Base-by-base conservation (phyloP, 92 coral and sea anemone species). In the Isaurus tuberculatus region DNA sequence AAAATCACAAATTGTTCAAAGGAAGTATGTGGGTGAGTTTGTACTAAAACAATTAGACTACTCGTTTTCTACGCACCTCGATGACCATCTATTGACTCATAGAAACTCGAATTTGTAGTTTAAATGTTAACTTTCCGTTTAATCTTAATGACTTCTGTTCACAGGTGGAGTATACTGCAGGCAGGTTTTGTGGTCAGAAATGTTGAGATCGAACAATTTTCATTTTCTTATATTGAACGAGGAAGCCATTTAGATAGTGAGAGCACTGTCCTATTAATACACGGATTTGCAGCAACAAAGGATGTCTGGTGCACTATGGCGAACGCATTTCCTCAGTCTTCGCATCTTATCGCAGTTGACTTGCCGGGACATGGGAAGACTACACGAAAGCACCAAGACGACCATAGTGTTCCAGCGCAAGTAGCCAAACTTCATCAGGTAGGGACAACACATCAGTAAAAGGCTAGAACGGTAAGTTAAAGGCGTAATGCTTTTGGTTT, bases 301-400 rank as follows among this genome's bases (percentile, higher is more conserved):
- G 96, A 88, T 57, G 81, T 84, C 9, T 96, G 92, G 95, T 90
- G 94, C 70, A 88, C 86, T 22, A 71, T 94, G 86, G 88, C 92
- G 1, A 46, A 81, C 57, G 91, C 82, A 2, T 31, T 96, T 22
- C 99, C 99, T 25, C 72, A 43, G 71, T 70, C 95, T 8, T 83
- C 71, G 29, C 98, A 96, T 61, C 55, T 96, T 27, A 77, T 96
- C 48, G 92, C 95, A 3, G 51, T 96, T 11, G 99, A 96, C 67
- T 89, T 96, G 8, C 99, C 99, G 40, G 99, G 99, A 20, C 99
- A 96, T 87, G 99, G 99, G 20, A 86, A 92, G n/a, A 90, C 92
- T 13, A 93, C 97, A 19, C 88, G 97, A 20, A 94, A 90, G 57
- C 92, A 92, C 68, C 91, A 89, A 43, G 99, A 92, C 49, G 94